phyloP scores from a whole-genome alignment of 2,888 invertebrate genomes.

The Stenodera caucasica region DNA sequence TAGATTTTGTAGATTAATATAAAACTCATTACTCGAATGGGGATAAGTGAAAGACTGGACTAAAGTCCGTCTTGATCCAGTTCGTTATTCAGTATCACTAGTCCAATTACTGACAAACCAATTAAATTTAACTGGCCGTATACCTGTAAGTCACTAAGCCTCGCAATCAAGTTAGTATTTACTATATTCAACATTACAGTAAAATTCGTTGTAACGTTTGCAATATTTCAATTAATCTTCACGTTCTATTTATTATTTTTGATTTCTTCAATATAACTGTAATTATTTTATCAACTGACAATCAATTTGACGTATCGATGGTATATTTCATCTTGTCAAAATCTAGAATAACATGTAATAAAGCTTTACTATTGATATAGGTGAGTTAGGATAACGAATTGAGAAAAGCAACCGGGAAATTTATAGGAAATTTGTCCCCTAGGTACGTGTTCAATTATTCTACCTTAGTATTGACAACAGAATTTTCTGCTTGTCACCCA shows the following conservation, averaged over 20 bases:
- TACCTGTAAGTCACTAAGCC: conserved; percentile 39
- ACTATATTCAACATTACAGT: conserved; percentile 24
- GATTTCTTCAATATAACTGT: neutral
- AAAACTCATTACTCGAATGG: conserved; percentile 35
- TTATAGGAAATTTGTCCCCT: conserved; percentile 23
- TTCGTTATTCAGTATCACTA: conserved; percentile 37
- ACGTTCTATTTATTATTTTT: neutral
- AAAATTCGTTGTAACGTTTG: conserved; percentile 19
- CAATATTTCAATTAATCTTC: neutral
- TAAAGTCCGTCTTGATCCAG: conserved; percentile 37
- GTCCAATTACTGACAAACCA: conserved; percentile 42
- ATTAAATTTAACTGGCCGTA: conserved; percentile 40
- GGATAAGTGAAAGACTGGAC: conserved; percentile 37
- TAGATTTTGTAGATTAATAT: conserved; percentile 14
- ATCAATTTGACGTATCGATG: neutral
- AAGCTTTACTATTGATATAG: conserved; percentile 8
- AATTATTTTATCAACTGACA: neutral
- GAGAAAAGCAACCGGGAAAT: conserved; percentile 5
- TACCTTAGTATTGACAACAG: conserved; percentile 27
- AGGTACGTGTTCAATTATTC: conserved; percentile 29
- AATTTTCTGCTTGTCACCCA: conserved; percentile 26
- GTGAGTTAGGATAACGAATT: neutral
- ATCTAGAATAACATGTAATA: neutral
- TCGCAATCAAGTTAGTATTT: conserved; percentile 33
- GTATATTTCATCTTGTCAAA: neutral